These are phyloP conservation scores for Sandelia bainsii DNA, from an alignment of 2,797 vertebrate genomes.

Conservation along the genomic window DNA sequence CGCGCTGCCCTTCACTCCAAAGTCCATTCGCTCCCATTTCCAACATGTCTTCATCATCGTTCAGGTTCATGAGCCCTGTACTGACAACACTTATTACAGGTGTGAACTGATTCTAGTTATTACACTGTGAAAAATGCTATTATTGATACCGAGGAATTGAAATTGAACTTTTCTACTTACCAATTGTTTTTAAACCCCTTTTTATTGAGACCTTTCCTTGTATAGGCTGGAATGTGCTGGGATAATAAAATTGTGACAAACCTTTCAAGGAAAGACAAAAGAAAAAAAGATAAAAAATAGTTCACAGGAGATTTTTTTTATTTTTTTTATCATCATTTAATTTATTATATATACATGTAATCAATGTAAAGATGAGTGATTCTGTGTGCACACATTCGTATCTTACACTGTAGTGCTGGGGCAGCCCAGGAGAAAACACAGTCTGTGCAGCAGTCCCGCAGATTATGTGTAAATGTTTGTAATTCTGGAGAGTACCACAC, in stretches of 20 bases:
- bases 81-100: slow-evolving; percentile 90
- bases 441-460: not conserved
- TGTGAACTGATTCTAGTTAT: slow-evolving; percentile 45
- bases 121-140: not conserved
- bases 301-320: too few relatives aligned
- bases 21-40: slow-evolving; percentile 94
- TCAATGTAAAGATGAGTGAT: not conserved
- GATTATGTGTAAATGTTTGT: slow-evolving; percentile 20
- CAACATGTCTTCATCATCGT: slow-evolving; percentile 95
- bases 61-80: slow-evolving; percentile 87
- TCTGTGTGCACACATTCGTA: not conserved
- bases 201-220: not conserved
- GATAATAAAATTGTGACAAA: not conserved
- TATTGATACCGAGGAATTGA: not conserved
- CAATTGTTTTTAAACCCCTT: not conserved
- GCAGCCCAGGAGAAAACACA: slow-evolving; percentile 10
- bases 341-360: not conserved
- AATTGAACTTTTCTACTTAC: not conserved
- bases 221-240: not conserved
- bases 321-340: too few relatives aligned
- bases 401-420: not conserved
- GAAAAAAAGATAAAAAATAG: too few relatives aligned
- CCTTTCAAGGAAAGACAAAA: not conserved
- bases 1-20: slow-evolving; percentile 92
- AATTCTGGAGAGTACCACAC: slow-evolving; percentile 16